Conservation (phyloP, 64 coral and sea anemone species). For the Stichodactyla mertensii region DNA sequence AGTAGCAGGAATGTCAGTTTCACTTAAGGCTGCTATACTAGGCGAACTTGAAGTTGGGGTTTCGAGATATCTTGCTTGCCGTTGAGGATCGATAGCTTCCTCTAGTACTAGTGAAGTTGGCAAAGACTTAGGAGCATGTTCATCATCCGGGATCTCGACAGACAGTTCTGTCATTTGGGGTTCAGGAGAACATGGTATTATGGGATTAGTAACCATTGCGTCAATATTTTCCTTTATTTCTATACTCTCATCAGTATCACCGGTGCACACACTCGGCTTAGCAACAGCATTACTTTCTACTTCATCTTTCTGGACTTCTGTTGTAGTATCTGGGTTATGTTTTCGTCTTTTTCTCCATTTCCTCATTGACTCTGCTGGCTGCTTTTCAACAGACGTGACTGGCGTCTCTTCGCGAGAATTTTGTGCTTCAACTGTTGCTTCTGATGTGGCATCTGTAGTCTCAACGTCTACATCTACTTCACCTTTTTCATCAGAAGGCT, state of each 20-base stretch:
- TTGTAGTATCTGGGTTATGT: slow-evolving; percentile 10
- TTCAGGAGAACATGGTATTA: not conserved
- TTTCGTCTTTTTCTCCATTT: slow-evolving; percentile 14
- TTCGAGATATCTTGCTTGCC: not conserved
- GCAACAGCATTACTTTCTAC: slow-evolving; percentile 1
- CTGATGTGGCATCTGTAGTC: not conserved
- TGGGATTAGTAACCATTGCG: not conserved
- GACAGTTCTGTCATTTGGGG: not conserved
- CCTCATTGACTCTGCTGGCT: not conserved
- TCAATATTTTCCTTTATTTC: not conserved
- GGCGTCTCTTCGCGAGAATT: not conserved
- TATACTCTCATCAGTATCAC: slow-evolving; percentile 3
- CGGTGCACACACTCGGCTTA: not conserved
- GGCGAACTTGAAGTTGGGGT: not conserved
- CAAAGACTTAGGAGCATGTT: not conserved
- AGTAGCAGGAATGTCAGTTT: not conserved
- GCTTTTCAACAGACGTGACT: not conserved
- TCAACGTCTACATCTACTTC: slow-evolving; percentile 8
- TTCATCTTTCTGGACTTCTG: not conserved
- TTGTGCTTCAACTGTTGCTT: not conserved
- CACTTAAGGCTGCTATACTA: not conserved
- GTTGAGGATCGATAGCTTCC: not conserved
- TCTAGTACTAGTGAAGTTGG: not conserved
- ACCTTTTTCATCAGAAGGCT: not conserved
- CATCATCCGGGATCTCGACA: not conserved